These are phyloP conservation scores for Callithrix jacchus DNA, from an alignment of 2,113 vertebrate species.

Conservation along the genomic window DNA sequence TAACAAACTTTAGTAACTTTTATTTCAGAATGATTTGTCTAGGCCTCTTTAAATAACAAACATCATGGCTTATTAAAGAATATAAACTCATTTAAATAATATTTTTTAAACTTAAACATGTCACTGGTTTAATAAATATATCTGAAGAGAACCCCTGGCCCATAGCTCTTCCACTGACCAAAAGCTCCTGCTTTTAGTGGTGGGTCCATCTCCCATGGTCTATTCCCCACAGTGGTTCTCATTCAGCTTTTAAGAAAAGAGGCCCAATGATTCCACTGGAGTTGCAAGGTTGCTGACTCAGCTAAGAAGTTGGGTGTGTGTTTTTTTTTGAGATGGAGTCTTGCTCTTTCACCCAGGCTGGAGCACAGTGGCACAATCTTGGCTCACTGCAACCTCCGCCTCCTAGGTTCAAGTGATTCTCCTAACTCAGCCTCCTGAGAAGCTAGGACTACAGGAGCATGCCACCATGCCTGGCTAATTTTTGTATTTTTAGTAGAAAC, in stretches of 20 bases:
- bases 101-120: not conserved
- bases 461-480: no score
- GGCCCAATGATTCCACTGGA: not conserved
- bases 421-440: no score
- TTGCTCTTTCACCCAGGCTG: no score
- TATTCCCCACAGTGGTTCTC: not conserved
- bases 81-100: slow-evolving; percentile 10
- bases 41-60: not conserved
- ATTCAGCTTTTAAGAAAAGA: not conserved
- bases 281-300: not conserved
- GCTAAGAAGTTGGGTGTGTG: not conserved
- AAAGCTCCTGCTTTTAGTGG: not conserved
- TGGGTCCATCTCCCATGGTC: not conserved
- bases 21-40: not conserved
- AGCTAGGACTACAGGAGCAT: no score
- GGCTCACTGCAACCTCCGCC: no score
- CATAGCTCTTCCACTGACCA: not conserved
- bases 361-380: no score
- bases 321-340: no score
- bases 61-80: slow-evolving; percentile 9
- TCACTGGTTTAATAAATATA: not conserved
- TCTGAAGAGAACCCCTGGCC: not conserved
- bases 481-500: no score
- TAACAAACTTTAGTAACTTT: slow-evolving; percentile 6
- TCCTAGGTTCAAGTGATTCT: no score